Conservation (phyloP, 2,797 vertebrate genomes). For the Enteromius mattozi region DNA sequence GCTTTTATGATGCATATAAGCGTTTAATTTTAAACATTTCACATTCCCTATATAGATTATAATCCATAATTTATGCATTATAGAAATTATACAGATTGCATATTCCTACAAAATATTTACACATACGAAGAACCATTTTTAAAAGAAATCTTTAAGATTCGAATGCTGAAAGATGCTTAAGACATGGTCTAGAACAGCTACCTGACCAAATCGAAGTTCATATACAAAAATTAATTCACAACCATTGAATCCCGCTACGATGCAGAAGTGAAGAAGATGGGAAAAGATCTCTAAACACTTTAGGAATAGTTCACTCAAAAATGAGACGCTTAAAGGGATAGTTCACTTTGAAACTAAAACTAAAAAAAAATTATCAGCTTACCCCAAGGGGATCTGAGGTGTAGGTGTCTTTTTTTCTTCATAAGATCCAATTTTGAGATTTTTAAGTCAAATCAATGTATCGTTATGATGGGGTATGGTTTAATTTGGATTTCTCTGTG, state of each 20-base stretch:
- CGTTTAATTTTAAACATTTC: neutral
- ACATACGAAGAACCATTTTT: slow-evolving; percentile 4
- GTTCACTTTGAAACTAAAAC: neutral
- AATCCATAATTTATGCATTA: neutral
- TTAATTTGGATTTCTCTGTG: too few species aligned
- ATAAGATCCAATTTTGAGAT: too few species aligned
- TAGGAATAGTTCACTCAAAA: neutral
- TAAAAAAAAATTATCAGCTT: neutral
- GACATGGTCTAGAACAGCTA: neutral
- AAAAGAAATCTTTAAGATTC: neutral
- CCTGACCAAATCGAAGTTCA: neutral
- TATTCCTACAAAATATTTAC: slow-evolving; percentile 48
- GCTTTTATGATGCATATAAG: neutral
- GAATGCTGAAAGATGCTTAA: neutral
- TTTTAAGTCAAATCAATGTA: too few species aligned
- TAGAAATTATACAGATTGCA: slow-evolving; percentile 45
- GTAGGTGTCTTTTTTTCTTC: too few species aligned
- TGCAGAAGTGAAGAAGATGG: neutral
- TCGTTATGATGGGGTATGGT: too few species aligned
- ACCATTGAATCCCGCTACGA: neutral
- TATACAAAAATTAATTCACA: neutral
- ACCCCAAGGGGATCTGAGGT: too few species aligned
- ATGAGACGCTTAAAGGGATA: too few species aligned
- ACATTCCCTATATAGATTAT: slow-evolving; percentile 38
- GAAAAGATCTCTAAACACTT: neutral